These are phyloP conservation scores for Urocynchramus pylzowi DNA, from an alignment of 2,113 vertebrate genomes.

Conservation along the genomic window DNA sequence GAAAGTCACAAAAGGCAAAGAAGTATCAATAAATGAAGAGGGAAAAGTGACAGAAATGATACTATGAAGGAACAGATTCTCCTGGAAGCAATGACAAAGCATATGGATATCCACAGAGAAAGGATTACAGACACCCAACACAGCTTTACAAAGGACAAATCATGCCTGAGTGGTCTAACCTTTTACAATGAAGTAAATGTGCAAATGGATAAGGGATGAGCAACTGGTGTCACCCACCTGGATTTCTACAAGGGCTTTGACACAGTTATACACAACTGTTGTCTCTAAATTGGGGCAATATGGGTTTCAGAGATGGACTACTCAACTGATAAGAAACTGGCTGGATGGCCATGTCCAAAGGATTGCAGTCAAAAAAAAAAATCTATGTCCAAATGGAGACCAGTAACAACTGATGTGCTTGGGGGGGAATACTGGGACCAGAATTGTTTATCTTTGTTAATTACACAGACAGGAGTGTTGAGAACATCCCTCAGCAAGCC, in stretches of 20 bases:
- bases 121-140: not conserved
- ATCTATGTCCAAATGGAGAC: not conserved
- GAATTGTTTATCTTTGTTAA: not conserved
- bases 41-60: not conserved
- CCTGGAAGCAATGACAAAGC: not conserved
- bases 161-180: not conserved
- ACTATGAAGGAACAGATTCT: not conserved
- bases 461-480: not conserved
- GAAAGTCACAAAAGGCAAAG: not conserved
- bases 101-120: not conserved
- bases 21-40: not conserved
- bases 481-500: not conserved
- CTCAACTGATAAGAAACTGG: not conserved
- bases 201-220: not conserved
- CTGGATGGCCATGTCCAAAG: not conserved
- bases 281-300: not conserved
- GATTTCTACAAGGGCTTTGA: not conserved
- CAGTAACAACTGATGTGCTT: not conserved
- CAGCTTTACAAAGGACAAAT: not conserved
- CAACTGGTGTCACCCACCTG: not conserved
- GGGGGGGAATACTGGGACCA: fast-evolving
- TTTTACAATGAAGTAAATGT: not conserved
- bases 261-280: not conserved
- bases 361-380: not conserved
- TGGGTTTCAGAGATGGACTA: not conserved